phyloP scores from a whole-genome alignment of 2,888 invertebrate genomes.

The Andrena chrysosceles region DNA sequence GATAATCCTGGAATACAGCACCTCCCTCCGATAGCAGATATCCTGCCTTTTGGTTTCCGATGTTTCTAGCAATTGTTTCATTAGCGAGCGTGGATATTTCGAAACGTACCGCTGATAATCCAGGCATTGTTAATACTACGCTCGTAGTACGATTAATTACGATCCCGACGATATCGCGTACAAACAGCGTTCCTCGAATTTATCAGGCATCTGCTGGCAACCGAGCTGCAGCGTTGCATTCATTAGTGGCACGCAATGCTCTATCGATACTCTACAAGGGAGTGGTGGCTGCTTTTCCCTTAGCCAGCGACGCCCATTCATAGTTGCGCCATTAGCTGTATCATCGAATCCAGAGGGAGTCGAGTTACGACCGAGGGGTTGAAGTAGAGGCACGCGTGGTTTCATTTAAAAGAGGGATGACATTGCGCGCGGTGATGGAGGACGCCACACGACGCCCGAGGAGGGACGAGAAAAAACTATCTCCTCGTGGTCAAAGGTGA shows the following conservation, averaged over 20 bases:
- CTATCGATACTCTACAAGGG: background rate
- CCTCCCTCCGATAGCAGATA: too few species aligned
- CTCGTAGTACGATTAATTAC: background rate
- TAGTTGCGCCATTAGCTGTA: constrained; percentile 2
- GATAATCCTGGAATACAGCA: too few species aligned
- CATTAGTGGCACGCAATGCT: constrained; percentile 1
- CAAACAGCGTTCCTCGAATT: background rate
- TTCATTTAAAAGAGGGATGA: background rate
- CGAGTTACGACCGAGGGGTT: background rate
- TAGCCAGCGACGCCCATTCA: background rate
- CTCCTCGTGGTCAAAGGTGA: background rate
- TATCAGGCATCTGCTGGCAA: background rate
- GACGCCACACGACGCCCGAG: background rate
- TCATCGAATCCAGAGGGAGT: background rate
- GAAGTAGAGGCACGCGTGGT: background rate
- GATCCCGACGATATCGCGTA: background rate
- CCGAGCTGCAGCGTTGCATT: background rate
- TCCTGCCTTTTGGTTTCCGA: too few species aligned
- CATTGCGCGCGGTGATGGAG: background rate
- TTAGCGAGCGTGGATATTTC: too few species aligned
- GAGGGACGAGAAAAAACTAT: background rate
- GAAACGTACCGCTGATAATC: background rate
- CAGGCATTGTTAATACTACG: background rate
- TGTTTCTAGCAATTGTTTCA: too few species aligned
- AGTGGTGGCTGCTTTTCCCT: background rate